Evolutionary conservation across 1,140 invertebrate genomes (phyloP), one percentile per base, ranked within the genome.

Genomic region (Vanessa atalanta): DNA sequence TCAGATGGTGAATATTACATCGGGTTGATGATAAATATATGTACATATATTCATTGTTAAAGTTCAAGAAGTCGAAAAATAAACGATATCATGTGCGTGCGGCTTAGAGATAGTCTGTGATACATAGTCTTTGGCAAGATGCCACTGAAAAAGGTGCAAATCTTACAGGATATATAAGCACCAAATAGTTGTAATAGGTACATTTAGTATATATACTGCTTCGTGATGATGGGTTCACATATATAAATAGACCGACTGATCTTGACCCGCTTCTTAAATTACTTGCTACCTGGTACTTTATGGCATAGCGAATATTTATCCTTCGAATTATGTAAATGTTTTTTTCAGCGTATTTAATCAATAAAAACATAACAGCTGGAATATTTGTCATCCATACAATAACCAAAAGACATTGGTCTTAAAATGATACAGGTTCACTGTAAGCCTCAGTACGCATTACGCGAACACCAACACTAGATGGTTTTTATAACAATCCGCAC

Each of bases 111-210:
- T 67, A 72, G 13, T 67, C 66, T 68, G 55, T 73, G 73, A 14
- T 78, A 66, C 64, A 76, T 81, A 63, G 37, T 48, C 65, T 77
- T 79, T 81, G 79, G 79, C 79, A 57, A 47, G 51, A 7, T 75
- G 79, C 79, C 79, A 81, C 48, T 26, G 63, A 76, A 71, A 77
- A 69, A 75, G 73, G 72, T 76, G 67, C 67, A 70, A 70, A 73
- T 75, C 55, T 64, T 78, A 60, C 71, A 65, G 72, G 65, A 55
- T 70, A 63, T 67, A 70, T 51, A 71, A 68, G 43, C 50, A 60
- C 47, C 47, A 48, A 15, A 67, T 63, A 60, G 31, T 67, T 70
- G 72, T 53, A 51, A 60, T 66, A 65, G 50, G 31, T 73, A 72
- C 73, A 79, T 71, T 72, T 73, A 50, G 55, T 75, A 53, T 50